phyloP scores from a whole-genome alignment of 2,113 vertebrate species.

The Muscicapa adusta region DNA sequence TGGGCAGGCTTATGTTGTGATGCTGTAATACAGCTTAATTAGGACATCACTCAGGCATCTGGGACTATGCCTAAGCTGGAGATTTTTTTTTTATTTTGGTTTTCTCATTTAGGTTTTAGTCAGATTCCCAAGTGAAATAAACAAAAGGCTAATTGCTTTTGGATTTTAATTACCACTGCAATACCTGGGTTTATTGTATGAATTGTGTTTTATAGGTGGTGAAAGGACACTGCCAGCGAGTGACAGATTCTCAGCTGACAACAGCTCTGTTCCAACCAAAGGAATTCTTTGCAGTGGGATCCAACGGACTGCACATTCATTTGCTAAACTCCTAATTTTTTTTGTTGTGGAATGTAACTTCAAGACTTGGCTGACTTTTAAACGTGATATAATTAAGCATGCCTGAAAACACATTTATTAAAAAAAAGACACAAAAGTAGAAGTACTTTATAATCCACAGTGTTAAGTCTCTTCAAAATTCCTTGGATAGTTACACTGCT shows the following conservation, averaged over 20 bases:
- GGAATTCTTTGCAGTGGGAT: background rate
- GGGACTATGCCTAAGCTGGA: background rate
- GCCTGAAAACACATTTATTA: background rate
- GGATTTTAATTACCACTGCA: constrained; percentile 55
- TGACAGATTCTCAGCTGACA: constrained; percentile 41
- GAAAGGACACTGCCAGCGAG: background rate
- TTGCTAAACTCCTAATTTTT: background rate
- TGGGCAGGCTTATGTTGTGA: background rate
- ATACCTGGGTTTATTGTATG: constrained; percentile 42
- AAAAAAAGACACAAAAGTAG: background rate
- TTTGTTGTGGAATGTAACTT: background rate
- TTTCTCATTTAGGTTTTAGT: constrained; percentile 37
- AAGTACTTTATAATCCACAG: background rate
- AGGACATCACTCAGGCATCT: constrained; percentile 49
- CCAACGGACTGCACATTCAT: background rate
- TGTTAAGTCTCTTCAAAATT: background rate
- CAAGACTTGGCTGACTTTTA: constrained; percentile 38
- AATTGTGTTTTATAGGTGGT: constrained; percentile 17
- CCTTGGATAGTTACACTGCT: background rate
- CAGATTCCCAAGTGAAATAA: constrained; percentile 43
- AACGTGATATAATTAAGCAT: constrained; percentile 20
- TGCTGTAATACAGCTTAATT: constrained; percentile 44
- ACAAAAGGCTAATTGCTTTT: constrained; percentile 66
- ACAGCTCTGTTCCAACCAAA: background rate
- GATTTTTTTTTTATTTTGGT: background rate